A percentile compares a stretch with the other conserved stretches of the same genome.
phyloP scores from a whole-genome alignment of 2,113 vertebrate species.

The Phocoena phocoena region DNA sequence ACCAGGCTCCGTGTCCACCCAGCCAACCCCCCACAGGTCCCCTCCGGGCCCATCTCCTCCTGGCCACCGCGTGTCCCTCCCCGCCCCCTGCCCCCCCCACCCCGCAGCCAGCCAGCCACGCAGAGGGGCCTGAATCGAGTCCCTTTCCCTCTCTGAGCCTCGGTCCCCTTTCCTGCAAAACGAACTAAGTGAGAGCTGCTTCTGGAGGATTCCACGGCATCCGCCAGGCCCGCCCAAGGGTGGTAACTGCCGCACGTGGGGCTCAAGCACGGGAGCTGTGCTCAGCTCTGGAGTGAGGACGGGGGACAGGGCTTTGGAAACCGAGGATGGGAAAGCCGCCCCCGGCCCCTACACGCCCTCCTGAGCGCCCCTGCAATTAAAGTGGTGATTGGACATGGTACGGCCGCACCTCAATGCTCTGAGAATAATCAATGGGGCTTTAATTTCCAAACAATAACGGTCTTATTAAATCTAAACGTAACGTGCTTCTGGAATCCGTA shows the following conservation, averaged over 20 bases:
- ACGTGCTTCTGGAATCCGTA: constrained; percentile 81
- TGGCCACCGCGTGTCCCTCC: too few relatives aligned
- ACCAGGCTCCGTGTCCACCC: not conserved
- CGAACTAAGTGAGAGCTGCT: not conserved
- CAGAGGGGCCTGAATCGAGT: not conserved
- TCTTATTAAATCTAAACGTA: constrained; percentile 84
- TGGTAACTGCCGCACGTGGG: rapidly evolving
- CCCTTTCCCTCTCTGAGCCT: not conserved
- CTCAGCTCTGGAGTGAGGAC: not conserved
- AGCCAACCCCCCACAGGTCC: not conserved
- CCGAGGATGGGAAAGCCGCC: rapidly evolving
- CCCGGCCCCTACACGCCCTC: rapidly evolving
- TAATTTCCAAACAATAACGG: constrained; percentile 80
- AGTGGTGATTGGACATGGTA: rapidly evolving
- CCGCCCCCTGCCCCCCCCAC: not conserved
- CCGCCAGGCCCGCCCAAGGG: not conserved
- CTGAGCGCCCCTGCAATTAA: rapidly evolving
- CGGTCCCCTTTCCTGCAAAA: not conserved
- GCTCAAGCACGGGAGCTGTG: not conserved
- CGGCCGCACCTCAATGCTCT: not conserved
- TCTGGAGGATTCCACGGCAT: not conserved
- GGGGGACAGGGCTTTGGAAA: too few relatives aligned
- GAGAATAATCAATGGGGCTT: constrained; percentile 77
- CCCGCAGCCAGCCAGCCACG: rapidly evolving
- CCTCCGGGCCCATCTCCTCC: not conserved